Evolutionary conservation across 2,888 invertebrate species (phyloP).

Genomic region (Drosophila rubida): DNA sequence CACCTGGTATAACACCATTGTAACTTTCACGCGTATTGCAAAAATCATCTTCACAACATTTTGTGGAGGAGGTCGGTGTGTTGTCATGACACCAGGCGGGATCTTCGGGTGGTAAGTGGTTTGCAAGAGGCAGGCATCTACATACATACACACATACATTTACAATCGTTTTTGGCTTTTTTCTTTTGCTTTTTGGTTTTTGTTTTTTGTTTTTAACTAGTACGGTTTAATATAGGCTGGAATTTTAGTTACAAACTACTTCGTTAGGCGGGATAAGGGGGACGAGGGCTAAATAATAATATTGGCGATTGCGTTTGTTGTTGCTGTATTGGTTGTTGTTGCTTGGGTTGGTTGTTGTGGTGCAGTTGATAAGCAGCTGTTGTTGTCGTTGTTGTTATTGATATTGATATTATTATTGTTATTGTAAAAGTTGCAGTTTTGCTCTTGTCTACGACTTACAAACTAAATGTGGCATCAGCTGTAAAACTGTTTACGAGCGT

Average conservation of each 20-base stretch:
- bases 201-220: slow-evolving; percentile 32
- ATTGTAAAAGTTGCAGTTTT: slow-evolving; percentile 41
- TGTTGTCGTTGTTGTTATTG: slow-evolving; percentile 41
- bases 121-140: slow-evolving; percentile 88
- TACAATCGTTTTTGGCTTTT: slow-evolving; percentile 38
- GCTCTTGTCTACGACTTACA: slow-evolving; percentile 36
- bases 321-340: slow-evolving; percentile 16
- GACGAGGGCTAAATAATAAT: slow-evolving; percentile 1
- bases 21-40: slow-evolving; percentile 88
- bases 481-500: slow-evolving; percentile 29
- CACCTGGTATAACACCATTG: slow-evolving; percentile 83
- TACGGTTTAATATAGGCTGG: slow-evolving; percentile 40
- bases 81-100: slow-evolving; percentile 87
- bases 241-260: slow-evolving; percentile 56
- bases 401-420: slow-evolving; percentile 19
- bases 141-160: slow-evolving; percentile 61
- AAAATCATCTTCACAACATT: slow-evolving; percentile 89
- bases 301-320: slow-evolving; percentile 21
- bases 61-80: slow-evolving; percentile 76
- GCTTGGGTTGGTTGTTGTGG: slow-evolving; percentile 35
- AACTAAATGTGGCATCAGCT: slow-evolving; percentile 40
- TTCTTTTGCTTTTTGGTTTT: slow-evolving; percentile 29
- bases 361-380: slow-evolving; percentile 71
- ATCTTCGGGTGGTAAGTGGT: slow-evolving; percentile 87
- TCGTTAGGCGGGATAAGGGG: slow-evolving; percentile 26